Evolutionary conservation across 2,113 vertebrate species (phyloP).

Genomic region (Onychostruthus taczanowskii): DNA sequence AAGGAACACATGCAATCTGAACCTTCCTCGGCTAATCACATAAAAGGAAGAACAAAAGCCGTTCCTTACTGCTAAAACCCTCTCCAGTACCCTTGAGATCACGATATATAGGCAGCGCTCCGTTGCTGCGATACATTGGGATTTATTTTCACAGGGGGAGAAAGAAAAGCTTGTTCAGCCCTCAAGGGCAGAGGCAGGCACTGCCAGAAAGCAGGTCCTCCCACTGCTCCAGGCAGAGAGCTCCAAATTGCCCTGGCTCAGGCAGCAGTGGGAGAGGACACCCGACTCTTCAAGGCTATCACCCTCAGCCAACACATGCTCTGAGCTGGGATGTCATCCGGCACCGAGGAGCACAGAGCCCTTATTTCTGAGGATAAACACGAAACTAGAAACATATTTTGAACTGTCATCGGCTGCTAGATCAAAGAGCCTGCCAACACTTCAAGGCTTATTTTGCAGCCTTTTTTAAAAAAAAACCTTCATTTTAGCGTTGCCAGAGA

Average conservation of each 20-base stretch:
- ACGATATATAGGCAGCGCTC: background rate
- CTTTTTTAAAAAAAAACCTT: background rate
- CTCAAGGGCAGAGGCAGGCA: background rate
- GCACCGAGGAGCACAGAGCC: background rate
- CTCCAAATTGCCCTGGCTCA: background rate
- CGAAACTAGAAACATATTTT: slow-evolving; percentile 34
- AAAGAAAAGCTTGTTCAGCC: background rate
- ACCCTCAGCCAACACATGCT: background rate
- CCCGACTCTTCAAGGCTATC: background rate
- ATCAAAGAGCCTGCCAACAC: slow-evolving; percentile 40
- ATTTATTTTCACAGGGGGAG: background rate
- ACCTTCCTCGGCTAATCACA: slow-evolving; percentile 26
- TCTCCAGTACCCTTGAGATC: background rate
- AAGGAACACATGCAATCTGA: slow-evolving; percentile 43
- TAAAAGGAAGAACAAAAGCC: slow-evolving; percentile 33
- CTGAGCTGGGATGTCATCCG: background rate
- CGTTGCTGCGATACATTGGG: background rate
- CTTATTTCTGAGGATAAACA: slow-evolving; percentile 35
- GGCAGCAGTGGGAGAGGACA: background rate
- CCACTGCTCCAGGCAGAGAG: background rate
- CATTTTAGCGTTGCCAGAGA: background rate
- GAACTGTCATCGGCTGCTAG: slow-evolving; percentile 26
- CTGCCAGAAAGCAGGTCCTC: background rate
- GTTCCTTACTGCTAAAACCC: background rate
- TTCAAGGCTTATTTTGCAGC: slow-evolving; percentile 31